Evolutionary conservation across 2,797 vertebrate genomes (phyloP).

Genomic region (Helostoma temminkii): DNA sequence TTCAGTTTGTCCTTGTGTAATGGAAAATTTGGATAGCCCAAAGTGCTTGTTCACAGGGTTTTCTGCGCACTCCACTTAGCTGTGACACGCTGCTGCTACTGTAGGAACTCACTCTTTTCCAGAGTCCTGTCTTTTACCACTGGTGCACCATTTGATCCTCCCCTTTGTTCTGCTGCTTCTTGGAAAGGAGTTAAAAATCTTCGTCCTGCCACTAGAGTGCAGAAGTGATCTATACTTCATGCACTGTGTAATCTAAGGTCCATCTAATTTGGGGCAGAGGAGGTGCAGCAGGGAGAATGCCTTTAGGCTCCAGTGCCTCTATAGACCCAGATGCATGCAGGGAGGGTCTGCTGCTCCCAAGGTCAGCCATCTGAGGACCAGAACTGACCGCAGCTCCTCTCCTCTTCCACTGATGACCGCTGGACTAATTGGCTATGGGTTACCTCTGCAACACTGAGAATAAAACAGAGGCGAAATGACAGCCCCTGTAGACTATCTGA

Average conservation of each 20-base stretch:
- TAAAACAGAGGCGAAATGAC: slow-evolving; percentile 63
- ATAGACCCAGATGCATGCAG: slow-evolving; percentile 56
- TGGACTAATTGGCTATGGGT: slow-evolving; percentile 70
- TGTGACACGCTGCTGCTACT: slow-evolving; percentile 14
- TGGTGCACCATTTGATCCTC: slow-evolving; percentile 24
- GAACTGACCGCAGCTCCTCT: slow-evolving; percentile 55
- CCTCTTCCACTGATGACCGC: slow-evolving; percentile 51
- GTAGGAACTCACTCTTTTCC: slow-evolving; percentile 7
- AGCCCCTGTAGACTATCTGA: slow-evolving; percentile 56
- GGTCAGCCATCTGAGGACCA: slow-evolving; percentile 70
- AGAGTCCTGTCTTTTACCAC: slow-evolving; percentile 16
- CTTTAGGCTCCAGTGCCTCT: slow-evolving; percentile 61
- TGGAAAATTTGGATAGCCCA: slow-evolving; percentile 35
- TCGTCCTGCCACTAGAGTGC: slow-evolving; percentile 71
- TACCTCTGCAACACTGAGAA: slow-evolving; percentile 55
- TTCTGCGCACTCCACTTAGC: slow-evolving; percentile 13
- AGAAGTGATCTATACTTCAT: slow-evolving; percentile 64
- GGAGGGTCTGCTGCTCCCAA: slow-evolving; percentile 59
- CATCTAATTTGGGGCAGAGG: slow-evolving; percentile 57
- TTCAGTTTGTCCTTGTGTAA: slow-evolving; percentile 35
- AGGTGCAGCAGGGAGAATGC: slow-evolving; percentile 48
- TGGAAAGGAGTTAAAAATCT: neutral
- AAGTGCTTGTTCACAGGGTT: slow-evolving; percentile 20
- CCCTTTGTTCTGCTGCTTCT: slow-evolving; percentile 19
- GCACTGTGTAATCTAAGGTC: slow-evolving; percentile 15